Evolutionary conservation across 2,113 vertebrate genomes (phyloP).

Genomic region (Pyxicephalus adspersus): DNA sequence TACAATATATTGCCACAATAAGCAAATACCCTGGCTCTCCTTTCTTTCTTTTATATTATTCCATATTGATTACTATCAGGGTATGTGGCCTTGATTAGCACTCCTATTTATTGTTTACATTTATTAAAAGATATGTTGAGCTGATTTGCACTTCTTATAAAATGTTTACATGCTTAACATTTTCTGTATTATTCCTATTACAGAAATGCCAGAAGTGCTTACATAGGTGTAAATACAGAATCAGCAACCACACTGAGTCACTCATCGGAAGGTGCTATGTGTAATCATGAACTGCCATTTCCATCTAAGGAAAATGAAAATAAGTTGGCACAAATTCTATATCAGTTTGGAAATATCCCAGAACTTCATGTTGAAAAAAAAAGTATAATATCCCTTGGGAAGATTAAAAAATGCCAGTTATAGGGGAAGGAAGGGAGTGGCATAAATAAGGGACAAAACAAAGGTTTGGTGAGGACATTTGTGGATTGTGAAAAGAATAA

Average conservation of each 20-base stretch:
- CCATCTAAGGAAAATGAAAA: constrained; percentile 37
- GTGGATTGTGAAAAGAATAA: constrained; percentile 15
- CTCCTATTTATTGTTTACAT: too few species aligned
- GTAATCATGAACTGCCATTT: constrained; percentile 3
- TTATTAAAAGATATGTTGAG: too few species aligned
- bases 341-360: constrained; percentile 12
- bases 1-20: too few species aligned
- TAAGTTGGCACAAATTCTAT: neutral
- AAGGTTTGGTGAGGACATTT: constrained; percentile 23
- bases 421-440: constrained; percentile 48
- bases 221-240: neutral
- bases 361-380: constrained; percentile 11
- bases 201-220: neutral
- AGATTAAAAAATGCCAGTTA: constrained; percentile 29
- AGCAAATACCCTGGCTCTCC: too few species aligned
- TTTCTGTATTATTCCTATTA: too few species aligned
- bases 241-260: neutral
- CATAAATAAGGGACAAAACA: constrained; percentile 35
- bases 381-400: neutral
- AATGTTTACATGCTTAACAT: too few species aligned
- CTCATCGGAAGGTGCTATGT: constrained; percentile 2
- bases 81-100: too few species aligned
- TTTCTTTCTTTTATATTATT: too few species aligned
- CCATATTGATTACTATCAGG: too few species aligned
- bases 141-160: too few species aligned